Conservation (phyloP, 2,797 vertebrate species). For the Chloroceryle inda region DNA sequence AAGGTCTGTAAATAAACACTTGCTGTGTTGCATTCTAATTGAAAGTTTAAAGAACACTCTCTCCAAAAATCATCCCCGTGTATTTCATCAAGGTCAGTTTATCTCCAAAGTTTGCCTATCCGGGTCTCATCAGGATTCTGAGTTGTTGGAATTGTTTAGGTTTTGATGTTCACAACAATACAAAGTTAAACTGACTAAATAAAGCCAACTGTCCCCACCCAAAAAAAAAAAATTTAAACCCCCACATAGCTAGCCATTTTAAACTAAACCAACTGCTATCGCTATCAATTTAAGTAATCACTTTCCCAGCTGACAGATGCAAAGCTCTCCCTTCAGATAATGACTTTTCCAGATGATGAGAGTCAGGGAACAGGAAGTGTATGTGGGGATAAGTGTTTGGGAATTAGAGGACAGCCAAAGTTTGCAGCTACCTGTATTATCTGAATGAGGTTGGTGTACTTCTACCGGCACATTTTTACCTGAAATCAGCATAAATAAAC, state of each 20-base stretch:
- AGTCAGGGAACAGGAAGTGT: constrained; percentile 72
- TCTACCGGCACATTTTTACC: neutral
- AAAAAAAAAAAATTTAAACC: accelerated
- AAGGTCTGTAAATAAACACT: neutral
- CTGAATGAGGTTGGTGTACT: neutral
- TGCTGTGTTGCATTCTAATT: neutral
- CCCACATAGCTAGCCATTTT: constrained; percentile 32
- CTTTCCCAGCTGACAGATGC: constrained; percentile 78
- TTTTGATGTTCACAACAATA: neutral
- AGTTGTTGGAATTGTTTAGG: neutral
- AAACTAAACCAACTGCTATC: constrained; percentile 72
- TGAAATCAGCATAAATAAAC: neutral
- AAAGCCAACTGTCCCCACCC: neutral
- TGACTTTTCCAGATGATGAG: constrained; percentile 74
- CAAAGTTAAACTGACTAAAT: neutral
- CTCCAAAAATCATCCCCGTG: neutral
- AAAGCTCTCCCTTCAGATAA: constrained; percentile 72
- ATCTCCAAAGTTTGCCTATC: neutral
- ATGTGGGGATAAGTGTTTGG: constrained; percentile 70
- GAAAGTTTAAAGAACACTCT: neutral
- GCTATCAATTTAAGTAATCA: constrained; percentile 76
- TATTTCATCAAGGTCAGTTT: neutral
- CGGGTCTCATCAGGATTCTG: neutral
- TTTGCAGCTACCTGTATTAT: constrained; percentile 76
- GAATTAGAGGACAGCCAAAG: constrained; percentile 73